Base-by-base conservation (phyloP, 2,888 invertebrate species). In the Drosophila tanythrix region DNA sequence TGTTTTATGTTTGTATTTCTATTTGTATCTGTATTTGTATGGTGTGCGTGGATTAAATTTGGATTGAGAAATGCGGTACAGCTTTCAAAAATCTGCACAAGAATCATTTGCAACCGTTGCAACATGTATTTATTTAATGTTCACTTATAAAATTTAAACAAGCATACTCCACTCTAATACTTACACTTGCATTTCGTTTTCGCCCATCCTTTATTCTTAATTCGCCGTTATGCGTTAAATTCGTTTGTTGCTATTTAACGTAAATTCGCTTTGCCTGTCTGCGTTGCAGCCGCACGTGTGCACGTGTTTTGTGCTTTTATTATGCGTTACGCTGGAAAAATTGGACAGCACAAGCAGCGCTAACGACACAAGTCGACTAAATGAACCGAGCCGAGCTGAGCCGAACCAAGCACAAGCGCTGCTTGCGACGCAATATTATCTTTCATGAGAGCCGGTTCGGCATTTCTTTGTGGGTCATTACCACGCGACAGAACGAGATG, bases 241-340 rank as follows among this genome's bases (percentile, higher is more conserved):
- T 55, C 18, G 46, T 35, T 59, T 40, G 40, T 38, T 56, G 35
- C 1, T 33, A 27, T 15, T 38, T n/a, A n/a, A 18, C 55, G 38
- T 48, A 33, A 63, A 59, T 36, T 53, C 33, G 36, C 1, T 27
- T 25, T 33, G 29, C 59, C 33, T 43, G 48, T 27, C 33, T 46
- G 18, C 43, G 55, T 27, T 21, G n/a, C 56, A 63, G 33, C n/a
- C 8, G 13, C 65, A 63, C 53, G 33, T 57, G 67, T 38, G 82
- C 90, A 90, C 90, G 90, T 90, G 88, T 76, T 80, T 83, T 79
- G 3, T 79, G 82, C 76, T 72, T 70, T 59, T 38, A 70, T 82
- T 78, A 21, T 7, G 13, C 43, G 43, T 1, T 1, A 6, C 82
- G 82, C 67, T 52, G 78, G 62, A 50, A 35, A 43, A 38, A 31